Base-by-base conservation (phyloP, 2,113 vertebrate species). In the Ibidorhyncha struthersii region DNA sequence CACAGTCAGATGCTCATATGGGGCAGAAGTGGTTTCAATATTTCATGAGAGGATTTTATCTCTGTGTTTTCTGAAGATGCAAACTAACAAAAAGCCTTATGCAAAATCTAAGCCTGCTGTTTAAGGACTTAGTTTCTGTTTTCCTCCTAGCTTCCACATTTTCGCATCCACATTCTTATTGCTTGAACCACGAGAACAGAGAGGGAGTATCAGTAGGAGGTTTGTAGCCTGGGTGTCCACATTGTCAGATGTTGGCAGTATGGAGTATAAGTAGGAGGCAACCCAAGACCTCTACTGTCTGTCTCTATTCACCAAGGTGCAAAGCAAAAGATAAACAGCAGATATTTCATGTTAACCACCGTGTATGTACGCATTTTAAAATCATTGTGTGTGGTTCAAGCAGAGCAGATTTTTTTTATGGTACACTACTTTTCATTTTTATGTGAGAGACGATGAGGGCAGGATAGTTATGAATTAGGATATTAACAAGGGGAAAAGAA, bases 11-110 rank as follows among this genome's bases (percentile, higher is more conserved):
- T 74, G n/a, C 53, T 94, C 25, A 0, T 49, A 52, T 55, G 36
- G 62, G 62, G 76, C 67, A 93, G 92, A 86, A 93, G 20, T 58
- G 26, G 45, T 85, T 95, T 96, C 84, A 95, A 30, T 88, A 93
- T 91, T 95, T 90, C 62, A 82, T 55, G 41, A 94, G 70, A 69
- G 5, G n/a, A 90, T 90, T 94, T 96, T 91, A 85, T 63, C 34
- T 80, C 79, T 72, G 2, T 58, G n/a, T 93, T 91, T 95, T 67
- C 86, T 65, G 47, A 85, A 79, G 43, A 58, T 47, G 38, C 40
- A 82, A 92, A 69, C 47, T 79, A 89, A 72, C 3, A 2, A 83
- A 86, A 93, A 90, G 26, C 19, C 22, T 70, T 22, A 53, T 50
- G 38, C 41, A 88, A 82, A 88, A 92, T 30, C 74, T 88, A 81